Evolutionary conservation across 2,888 invertebrate genomes (phyloP), one percentile per base, ranked within the genome.

Genomic region (Oligia fasciuncula): DNA sequence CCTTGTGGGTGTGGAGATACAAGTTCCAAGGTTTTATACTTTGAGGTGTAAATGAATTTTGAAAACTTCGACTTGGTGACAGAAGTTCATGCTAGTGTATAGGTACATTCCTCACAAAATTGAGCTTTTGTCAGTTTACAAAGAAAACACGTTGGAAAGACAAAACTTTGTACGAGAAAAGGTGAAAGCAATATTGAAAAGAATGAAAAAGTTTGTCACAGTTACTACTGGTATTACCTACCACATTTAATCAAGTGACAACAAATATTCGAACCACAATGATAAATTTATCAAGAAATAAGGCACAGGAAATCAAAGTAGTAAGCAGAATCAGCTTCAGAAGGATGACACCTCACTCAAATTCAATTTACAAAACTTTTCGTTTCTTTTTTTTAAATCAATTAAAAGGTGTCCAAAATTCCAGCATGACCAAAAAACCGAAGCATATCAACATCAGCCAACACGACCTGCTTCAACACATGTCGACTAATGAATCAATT

Each of bases 401-500:
- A 73, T 85, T 73, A 17, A 60, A 73, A 49, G 74, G 60, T 54
- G 75, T 83, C 76, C 62, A 69, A 80, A 80, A 83, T 85, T 73
- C 82, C 74, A 35, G 13, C 73, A 74, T 79, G 76, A 70, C 72
- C 46, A 51, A 77, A 79, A 73, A 81, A 65, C 72, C n/a, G 51
- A 13, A 77, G 17, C 63, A 63, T 54, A 86, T 86, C 69, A 72
- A 81, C 81, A 76, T 23, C 84, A 85, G 77, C 40, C 14, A 87
- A 83, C 83, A 74, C 40, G 46, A 66, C 75, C 84, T 76, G 76
- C 81, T 80, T 76, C 40, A 89, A 86, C 86, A 89, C 72, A 84
- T 88, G 88, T 87, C 76, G 77, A 79, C 83, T 84, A 89, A 87
- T 88, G 88, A 90, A 89, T 90, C 85, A 87, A 90, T 87, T 85